Evolutionary conservation across 1,140 invertebrate species (phyloP).

Genomic region (Halesus radiatus): DNA sequence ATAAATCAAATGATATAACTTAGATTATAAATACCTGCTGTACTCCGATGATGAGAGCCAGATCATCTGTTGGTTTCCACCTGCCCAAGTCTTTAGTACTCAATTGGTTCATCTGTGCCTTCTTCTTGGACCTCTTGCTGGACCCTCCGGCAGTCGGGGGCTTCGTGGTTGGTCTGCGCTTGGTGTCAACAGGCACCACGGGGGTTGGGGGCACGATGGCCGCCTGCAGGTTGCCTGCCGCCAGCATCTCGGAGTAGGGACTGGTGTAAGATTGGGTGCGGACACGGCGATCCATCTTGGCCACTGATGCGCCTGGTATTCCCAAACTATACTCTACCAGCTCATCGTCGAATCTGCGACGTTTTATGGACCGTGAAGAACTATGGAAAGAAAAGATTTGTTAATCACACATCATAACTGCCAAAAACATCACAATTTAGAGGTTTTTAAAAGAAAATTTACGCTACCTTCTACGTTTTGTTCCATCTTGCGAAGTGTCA

Average conservation of each 20-base stretch:
- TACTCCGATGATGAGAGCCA: constrained; percentile 92
- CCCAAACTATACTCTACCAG: constrained; percentile 89
- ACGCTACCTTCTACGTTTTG: constrained; percentile 52
- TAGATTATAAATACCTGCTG: constrained; percentile 80
- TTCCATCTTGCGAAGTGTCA: constrained; percentile 54
- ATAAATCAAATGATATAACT: too few relatives aligned
- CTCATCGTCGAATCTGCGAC: constrained; percentile 97
- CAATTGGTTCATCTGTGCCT: constrained; percentile 74
- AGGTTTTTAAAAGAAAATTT: background rate
- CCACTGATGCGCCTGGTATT: constrained; percentile 74
- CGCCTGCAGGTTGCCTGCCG: constrained; percentile 58
- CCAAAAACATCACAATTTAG: background rate
- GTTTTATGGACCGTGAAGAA: constrained; percentile 93
- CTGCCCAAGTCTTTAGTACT: constrained; percentile 89
- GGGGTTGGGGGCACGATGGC: constrained; percentile 62
- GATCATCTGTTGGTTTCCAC: constrained; percentile 98
- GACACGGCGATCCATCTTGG: constrained; percentile 67
- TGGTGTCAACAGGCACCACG: constrained; percentile 57
- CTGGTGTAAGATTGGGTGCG: constrained; percentile 72
- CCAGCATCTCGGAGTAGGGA: constrained; percentile 70
- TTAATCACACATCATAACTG: background rate
- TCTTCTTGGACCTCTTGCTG: constrained; percentile 70
- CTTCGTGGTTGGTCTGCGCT: constrained; percentile 60
- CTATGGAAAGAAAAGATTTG: constrained; percentile 66
- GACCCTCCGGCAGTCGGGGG: constrained; percentile 63